These are phyloP conservation scores for Melanotus villosus DNA, from an alignment of 2,888 invertebrate genomes.

Conservation along the genomic window DNA sequence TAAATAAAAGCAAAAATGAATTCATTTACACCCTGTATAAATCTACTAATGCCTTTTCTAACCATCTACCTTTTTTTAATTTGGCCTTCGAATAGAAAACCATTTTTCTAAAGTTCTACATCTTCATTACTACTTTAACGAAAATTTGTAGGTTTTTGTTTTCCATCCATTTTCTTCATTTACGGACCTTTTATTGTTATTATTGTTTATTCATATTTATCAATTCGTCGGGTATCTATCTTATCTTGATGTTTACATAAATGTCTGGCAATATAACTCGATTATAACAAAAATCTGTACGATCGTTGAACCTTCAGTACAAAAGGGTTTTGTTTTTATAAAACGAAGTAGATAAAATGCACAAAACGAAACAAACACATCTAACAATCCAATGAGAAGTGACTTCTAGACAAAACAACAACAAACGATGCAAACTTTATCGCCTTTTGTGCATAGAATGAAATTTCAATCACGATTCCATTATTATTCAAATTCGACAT, in stretches of 20 bases:
- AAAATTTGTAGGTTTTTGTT: no score
- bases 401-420: neutral
- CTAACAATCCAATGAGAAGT: neutral
- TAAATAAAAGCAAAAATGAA: no score
- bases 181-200: no score
- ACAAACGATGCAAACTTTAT: neutral
- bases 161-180: no score
- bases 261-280: neutral
- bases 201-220: no score
- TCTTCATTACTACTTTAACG: no score
- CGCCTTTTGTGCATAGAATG: neutral
- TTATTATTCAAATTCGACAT: neutral
- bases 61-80: no score
- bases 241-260: neutral
- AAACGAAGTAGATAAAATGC: neutral
- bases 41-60: no score
- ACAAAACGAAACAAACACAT: neutral
- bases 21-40: no score
- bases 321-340: constrained; percentile 15
- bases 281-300: neutral
- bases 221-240: no score
- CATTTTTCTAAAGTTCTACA: no score
- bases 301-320: constrained; percentile 4
- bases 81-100: no score
- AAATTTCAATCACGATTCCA: constrained; percentile 8